Percentiles rank a stretch among this genome's conserved stretches.
phyloP scores from a whole-genome alignment of 2,797 vertebrate species.

The Crenichthys baileyi region DNA sequence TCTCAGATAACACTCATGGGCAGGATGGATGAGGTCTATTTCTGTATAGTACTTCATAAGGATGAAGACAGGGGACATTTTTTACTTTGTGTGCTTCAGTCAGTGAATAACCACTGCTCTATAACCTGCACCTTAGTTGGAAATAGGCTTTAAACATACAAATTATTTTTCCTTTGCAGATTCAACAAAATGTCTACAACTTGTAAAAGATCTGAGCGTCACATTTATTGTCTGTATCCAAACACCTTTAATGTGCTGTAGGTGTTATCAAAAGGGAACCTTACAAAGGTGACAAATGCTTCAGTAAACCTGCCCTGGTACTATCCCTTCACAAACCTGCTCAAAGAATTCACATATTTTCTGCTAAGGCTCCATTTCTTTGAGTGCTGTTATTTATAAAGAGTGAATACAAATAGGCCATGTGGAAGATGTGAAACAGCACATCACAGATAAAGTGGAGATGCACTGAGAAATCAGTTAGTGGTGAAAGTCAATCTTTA shows the following conservation, averaged over 20 bases:
- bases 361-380: constrained; percentile 35
- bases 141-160: constrained; percentile 64
- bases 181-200: constrained; percentile 66
- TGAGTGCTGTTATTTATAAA: constrained; percentile 21
- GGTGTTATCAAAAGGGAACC: constrained; percentile 53
- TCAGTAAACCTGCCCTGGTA: constrained; percentile 30
- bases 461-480: background rate
- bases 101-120: constrained; percentile 59
- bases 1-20: constrained; percentile 78
- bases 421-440: constrained; percentile 13
- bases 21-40: constrained; percentile 81
- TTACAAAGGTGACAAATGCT: constrained; percentile 61
- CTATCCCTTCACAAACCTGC: constrained; percentile 33
- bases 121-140: constrained; percentile 29
- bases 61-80: constrained; percentile 77
- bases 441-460: constrained; percentile 13
- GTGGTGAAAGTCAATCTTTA: background rate
- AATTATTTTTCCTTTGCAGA: constrained; percentile 43
- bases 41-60: constrained; percentile 80
- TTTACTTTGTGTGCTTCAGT: constrained; percentile 73
- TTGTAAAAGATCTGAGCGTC: constrained; percentile 60
- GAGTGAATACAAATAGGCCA: constrained; percentile 14
- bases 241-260: constrained; percentile 60
- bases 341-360: constrained; percentile 29
- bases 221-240: constrained; percentile 51